Base-by-base conservation (phyloP, 2,113 vertebrate species). In the Melanerpes aurifrons region DNA sequence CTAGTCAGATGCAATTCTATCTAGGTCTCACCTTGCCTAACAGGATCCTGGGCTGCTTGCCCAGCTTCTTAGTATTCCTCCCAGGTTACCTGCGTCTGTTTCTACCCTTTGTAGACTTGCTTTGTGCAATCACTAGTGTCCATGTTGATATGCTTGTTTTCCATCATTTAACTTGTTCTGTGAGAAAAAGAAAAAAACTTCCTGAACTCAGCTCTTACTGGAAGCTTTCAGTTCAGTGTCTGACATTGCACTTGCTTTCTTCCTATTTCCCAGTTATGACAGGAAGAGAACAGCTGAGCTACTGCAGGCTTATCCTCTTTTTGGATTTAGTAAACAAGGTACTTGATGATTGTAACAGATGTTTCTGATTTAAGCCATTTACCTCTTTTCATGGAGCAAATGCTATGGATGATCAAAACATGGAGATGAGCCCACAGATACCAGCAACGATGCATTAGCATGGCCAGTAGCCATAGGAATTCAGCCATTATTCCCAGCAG, bases 311-410 rank as follows among this genome's bases (percentile, higher is more conserved):
- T 87, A 89, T 91, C 8, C 68, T 82, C 48, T 76, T 82, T 29
- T 43, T 86, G 72, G 26, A 82, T 94, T 94, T 89, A 70, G 72
- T 88, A 96, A 95, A 96, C 89, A 92, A 73, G 63, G 31, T 84
- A 78, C 56, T 87, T 2, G 0, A 31, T 81, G 91, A 91, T 50
- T 79, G 64, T 63, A 94, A 81, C 94, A 96, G 92, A 96, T 94
- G 95, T 94, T 75, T 92, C 91, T 83, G 78, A 87, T 96, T 94
- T 94, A 57, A 92, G 81, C 35, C 28, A 92, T 93, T 94, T 94
- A 81, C 86, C 28, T 79, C 69, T 94, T 92, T 86, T 50, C 28
- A 68, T 64, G 47, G 26, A 92, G 29, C 14, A 89, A 96, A 94
- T 87, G 48, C 31, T 81, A 59, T 40, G 43, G 70, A 78, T 69